Base-by-base conservation (phyloP, 2,113 vertebrate genomes). In the Petrocephalus microphthalmus region DNA sequence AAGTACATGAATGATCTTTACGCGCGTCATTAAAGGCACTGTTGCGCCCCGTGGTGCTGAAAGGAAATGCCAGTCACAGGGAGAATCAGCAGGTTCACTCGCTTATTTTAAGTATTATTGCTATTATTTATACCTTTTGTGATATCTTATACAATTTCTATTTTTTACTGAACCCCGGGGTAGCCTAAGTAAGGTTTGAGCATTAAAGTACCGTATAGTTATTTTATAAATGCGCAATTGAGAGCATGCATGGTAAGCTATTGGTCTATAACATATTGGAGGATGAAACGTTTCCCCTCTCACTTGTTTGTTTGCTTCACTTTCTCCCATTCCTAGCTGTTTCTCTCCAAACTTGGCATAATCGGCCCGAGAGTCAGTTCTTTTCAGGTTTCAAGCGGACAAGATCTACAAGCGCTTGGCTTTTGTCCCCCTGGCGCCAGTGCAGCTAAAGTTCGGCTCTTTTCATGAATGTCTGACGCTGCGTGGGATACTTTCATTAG, bases 1-100 rank as follows among this genome's bases (percentile, higher is more conserved):
- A 82, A 82, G 19, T 22, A 82, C 20, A 82, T 49, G 45, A 82
- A 82, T 82, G 78, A 82, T 82, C 37, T 82, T 82, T 82, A 82
- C 20, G 33, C 45, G 78, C 45, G 37, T 49, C 78, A 82, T 82
- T 82, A 82, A 82, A 82, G 42, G 37, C 78, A 47, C 37, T 82
- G 78, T 82, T 45, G 20, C 78, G 37, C 20, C 78, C 78, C 10
- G 45, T 47, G 37, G 37, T 49, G 78, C 78, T 82, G 78, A 42
- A 45, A 37, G 78, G 78, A 82, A 82, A 22, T 22, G 37, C 33
- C 45, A 82, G 78, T 82, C 37, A 82, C 13, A 8, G 17, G 78
- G 37, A 22, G 78, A 82, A 82, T 15, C 13, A 82, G 17, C 17
- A 17, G 20, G 20, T 47, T 82, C 37, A 47, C 42, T 82, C 8